These are phyloP conservation scores for Archips crataeganus DNA, from an alignment of 2,888 invertebrate species.

Conservation along the genomic window DNA sequence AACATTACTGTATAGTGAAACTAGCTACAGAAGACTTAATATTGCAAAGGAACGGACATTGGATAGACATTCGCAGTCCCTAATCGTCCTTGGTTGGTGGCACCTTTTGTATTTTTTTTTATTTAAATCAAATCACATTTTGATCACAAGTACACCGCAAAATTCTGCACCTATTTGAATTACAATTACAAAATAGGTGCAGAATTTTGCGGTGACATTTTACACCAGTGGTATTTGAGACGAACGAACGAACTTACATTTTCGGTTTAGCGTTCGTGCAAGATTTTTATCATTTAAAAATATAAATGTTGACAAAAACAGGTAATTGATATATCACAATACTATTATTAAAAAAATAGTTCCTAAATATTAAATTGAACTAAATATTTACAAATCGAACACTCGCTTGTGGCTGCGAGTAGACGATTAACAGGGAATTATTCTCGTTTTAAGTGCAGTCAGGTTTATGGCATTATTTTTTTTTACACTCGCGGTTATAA, in stretches of 20 bases:
- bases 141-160: too few species aligned
- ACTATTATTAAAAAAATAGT: constrained; percentile 63
- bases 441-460: neutral
- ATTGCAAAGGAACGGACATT: too few species aligned
- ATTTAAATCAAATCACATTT: too few species aligned
- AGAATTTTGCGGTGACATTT: too few species aligned
- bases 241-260: neutral
- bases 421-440: neutral
- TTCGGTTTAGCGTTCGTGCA: neutral
- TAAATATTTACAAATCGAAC: constrained; percentile 70
- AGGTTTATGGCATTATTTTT: neutral
- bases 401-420: neutral
- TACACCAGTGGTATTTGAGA: neutral
- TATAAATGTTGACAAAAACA: neutral
- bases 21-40: too few species aligned
- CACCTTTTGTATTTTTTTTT: too few species aligned
- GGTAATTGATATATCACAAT: constrained; percentile 64
- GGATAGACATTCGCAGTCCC: too few species aligned
- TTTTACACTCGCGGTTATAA: neutral
- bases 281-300: neutral
- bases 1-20: too few species aligned
- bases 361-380: constrained; percentile 69
- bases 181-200: too few species aligned
- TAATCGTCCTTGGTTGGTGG: too few species aligned
- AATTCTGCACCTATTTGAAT: too few species aligned